Evolutionary conservation across 2,888 invertebrate genomes (phyloP).

Genomic region (Stictocephala bisonia): DNA sequence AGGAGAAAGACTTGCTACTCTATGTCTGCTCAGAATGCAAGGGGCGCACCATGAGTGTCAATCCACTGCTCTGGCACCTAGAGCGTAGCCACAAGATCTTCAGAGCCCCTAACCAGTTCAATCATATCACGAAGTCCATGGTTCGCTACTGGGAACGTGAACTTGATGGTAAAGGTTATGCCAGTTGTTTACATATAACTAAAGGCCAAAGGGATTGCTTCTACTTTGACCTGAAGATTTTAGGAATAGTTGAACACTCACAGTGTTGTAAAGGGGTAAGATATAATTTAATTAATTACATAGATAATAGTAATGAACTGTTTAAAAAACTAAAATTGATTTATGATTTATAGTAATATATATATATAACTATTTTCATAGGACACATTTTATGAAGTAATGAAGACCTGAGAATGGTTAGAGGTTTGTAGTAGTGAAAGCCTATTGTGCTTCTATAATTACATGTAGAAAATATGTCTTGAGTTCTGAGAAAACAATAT

Average conservation of each 20-base stretch:
- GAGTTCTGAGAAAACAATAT: too few species aligned
- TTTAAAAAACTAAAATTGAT: too few species aligned
- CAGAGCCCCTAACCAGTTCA: slow-evolving; percentile 4
- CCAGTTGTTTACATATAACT: slow-evolving; percentile 14
- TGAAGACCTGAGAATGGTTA: too few species aligned
- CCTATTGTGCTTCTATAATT: too few species aligned
- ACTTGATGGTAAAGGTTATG: background rate
- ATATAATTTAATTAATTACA: too few species aligned
- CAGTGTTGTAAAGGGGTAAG: slow-evolving; percentile 37
- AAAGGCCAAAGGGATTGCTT: slow-evolving; percentile 19
- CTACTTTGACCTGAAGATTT: slow-evolving; percentile 22
- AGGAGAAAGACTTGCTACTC: slow-evolving; percentile 13
- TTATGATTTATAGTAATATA: too few species aligned
- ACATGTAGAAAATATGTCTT: too few species aligned
- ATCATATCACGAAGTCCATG: slow-evolving; percentile 12
- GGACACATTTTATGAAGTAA: too few species aligned
- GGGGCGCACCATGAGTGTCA: slow-evolving; percentile 2
- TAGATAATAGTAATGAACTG: too few species aligned
- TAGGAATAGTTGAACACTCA: slow-evolving; percentile 10
- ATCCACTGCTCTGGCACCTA: slow-evolving; percentile 12
- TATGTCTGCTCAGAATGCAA: slow-evolving; percentile 33
- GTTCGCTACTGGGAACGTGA: slow-evolving; percentile 33
- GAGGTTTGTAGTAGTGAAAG: too few species aligned
- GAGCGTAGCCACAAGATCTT: background rate
- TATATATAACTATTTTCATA: too few species aligned